phyloP scores from a whole-genome alignment of 1,140 invertebrate species.

The Hycleus phaleratus region DNA sequence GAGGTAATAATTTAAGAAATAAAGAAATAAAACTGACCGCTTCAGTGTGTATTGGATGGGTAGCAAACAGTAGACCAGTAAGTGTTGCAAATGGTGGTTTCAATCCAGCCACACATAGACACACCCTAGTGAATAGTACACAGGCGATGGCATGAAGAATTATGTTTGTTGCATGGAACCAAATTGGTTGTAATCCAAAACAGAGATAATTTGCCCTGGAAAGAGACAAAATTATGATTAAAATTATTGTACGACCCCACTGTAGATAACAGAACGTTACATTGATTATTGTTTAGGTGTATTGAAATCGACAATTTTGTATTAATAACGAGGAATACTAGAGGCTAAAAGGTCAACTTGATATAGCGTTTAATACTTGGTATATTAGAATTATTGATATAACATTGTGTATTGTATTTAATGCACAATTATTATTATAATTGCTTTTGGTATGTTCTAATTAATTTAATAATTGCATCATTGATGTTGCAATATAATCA shows the following conservation, averaged over 20 bases:
- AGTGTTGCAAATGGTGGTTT: slow-evolving; percentile 57
- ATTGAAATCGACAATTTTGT: no score
- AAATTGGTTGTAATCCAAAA: slow-evolving; percentile 58
- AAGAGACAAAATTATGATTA: slow-evolving; percentile 27
- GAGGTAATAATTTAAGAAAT: slow-evolving; percentile 17
- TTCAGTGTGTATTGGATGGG: slow-evolving; percentile 87
- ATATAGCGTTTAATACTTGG: background rate
- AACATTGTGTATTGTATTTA: no score
- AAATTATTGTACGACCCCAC: background rate
- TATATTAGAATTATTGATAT: background rate
- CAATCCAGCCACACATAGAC: slow-evolving; percentile 54
- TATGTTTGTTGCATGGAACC: slow-evolving; percentile 71
- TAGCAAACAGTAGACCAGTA: slow-evolving; percentile 70
- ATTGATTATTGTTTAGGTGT: no score
- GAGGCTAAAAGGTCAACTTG: no score
- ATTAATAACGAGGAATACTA: no score
- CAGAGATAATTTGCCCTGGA: slow-evolving; percentile 64
- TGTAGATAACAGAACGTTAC: no score
- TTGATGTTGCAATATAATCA: no score
- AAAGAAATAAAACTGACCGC: slow-evolving; percentile 53
- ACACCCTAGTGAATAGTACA: slow-evolving; percentile 62
- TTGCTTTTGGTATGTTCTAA: no score
- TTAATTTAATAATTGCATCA: no score
- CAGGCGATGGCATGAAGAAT: slow-evolving; percentile 63
- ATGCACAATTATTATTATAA: no score